These are phyloP conservation scores for Disparrhopalites patrizii DNA, from an alignment of 2,888 invertebrate species.

Conservation along the genomic window DNA sequence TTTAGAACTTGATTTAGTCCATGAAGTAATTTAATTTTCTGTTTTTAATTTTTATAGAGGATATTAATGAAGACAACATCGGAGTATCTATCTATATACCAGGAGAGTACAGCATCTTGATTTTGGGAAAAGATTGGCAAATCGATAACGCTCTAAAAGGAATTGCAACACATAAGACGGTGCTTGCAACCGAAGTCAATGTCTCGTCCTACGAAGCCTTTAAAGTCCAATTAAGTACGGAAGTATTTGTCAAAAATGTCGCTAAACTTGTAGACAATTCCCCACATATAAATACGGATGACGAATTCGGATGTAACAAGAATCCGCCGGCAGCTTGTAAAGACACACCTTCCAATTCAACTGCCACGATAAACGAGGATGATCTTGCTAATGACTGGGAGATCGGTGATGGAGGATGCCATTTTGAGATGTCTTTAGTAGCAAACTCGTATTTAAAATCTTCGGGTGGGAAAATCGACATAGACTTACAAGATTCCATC, in stretches of 20 bases:
- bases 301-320: slow-evolving; percentile 4
- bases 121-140: slow-evolving; percentile 30
- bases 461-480: slow-evolving; percentile 22
- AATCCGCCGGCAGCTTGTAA: slow-evolving; percentile 9
- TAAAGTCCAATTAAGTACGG: neutral
- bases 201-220: neutral
- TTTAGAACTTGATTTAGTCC: too few relatives aligned
- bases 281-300: neutral
- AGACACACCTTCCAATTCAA: neutral
- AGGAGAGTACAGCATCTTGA: slow-evolving; percentile 37
- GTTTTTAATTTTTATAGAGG: slow-evolving; percentile 12
- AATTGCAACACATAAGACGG: slow-evolving; percentile 19
- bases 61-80: slow-evolving; percentile 19
- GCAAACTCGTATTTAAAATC: slow-evolving; percentile 12
- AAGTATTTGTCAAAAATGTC: neutral
- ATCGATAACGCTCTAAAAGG: slow-evolving; percentile 2
- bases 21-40: neutral
- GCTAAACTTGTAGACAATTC: neutral
- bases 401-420: slow-evolving; percentile 25
- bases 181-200: slow-evolving; percentile 2
- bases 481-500: slow-evolving; percentile 28
- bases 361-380: neutral
- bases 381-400: slow-evolving; percentile 11
- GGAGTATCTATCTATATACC: slow-evolving; percentile 40
- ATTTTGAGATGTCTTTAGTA: slow-evolving; percentile 13